Percentiles rank a stretch among this genome's conserved stretches.
Evolutionary conservation across 2,797 vertebrate species (phyloP).

Genomic region (Sternarchorhynchus goeldii): DNA sequence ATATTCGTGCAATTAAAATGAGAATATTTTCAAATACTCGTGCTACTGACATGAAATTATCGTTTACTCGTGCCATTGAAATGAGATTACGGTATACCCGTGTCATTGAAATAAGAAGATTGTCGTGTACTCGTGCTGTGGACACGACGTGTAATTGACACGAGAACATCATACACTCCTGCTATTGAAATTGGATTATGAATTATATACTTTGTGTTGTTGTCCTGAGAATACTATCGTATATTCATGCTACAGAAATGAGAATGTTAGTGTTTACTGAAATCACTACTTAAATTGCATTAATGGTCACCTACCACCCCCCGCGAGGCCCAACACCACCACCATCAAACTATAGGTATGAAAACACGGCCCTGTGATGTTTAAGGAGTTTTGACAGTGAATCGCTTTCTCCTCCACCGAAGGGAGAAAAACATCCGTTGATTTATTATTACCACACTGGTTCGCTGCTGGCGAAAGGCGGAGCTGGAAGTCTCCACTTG

Average conservation of each 20-base stretch:
- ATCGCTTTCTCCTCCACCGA: slow-evolving; percentile 14
- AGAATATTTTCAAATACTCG: too few species aligned
- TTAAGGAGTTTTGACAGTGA: slow-evolving; percentile 45
- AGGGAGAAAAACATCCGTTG: slow-evolving; percentile 6
- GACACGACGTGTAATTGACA: too few species aligned
- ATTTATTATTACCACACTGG: slow-evolving; percentile 44
- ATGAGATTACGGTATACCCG: too few species aligned
- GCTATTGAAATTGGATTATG: too few species aligned
- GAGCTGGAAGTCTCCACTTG: slow-evolving; percentile 9
- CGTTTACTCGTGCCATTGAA: too few species aligned
- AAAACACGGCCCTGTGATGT: slow-evolving; percentile 35
- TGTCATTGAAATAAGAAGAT: too few species aligned
- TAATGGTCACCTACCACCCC: background rate
- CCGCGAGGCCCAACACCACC: background rate
- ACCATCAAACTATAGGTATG: background rate
- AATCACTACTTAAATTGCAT: background rate
- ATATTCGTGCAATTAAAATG: too few species aligned
- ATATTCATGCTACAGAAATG: background rate
- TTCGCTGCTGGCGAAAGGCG: slow-evolving; percentile 16
- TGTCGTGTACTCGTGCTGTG: too few species aligned
- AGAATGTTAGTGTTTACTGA: background rate
- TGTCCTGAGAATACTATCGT: too few species aligned
- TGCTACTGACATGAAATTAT: too few species aligned
- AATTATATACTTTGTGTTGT: too few species aligned
- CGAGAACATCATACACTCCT: too few species aligned